Evolutionary conservation across 37 sponge, comb jelly and placozoan species (phyloP).

Genomic region (Hormiphora californensis): DNA sequence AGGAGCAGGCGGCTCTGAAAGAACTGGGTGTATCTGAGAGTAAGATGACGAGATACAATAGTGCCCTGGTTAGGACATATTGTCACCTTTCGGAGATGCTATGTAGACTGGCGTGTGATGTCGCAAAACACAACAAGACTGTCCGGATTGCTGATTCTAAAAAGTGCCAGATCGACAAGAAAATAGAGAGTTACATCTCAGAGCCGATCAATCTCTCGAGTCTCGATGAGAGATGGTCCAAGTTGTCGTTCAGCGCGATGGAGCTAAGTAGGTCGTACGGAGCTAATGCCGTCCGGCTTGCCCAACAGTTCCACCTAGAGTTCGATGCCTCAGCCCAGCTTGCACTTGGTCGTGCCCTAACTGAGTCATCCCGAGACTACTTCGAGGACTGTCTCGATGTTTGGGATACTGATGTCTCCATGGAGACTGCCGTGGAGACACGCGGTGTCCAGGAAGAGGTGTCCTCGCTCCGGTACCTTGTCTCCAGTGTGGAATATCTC

Average conservation of each 20-base stretch:
- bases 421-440: neutral
- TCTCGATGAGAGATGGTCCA: constrained; percentile 39
- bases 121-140: neutral
- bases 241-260: constrained; percentile 33
- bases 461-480: neutral
- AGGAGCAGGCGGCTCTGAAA: neutral
- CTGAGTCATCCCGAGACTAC: neutral
- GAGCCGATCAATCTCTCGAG: constrained; percentile 7
- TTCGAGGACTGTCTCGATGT: constrained; percentile 20
- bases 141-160: constrained; percentile 47
- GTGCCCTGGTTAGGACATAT: neutral
- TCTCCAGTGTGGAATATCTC: constrained; percentile 8
- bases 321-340: constrained; percentile 26
- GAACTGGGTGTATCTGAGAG: neutral
- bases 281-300: constrained; percentile 6
- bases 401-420: neutral
- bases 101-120: neutral
- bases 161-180: constrained; percentile 7
- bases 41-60: neutral
- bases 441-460: neutral
- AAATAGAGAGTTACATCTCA: constrained; percentile 19
- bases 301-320: constrained; percentile 12
- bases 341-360: neutral
- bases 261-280: neutral
- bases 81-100: constrained; percentile 23